Evolutionary conservation across 2,797 vertebrate species (phyloP).

Genomic region (Scolopax bukidnonensis): DNA sequence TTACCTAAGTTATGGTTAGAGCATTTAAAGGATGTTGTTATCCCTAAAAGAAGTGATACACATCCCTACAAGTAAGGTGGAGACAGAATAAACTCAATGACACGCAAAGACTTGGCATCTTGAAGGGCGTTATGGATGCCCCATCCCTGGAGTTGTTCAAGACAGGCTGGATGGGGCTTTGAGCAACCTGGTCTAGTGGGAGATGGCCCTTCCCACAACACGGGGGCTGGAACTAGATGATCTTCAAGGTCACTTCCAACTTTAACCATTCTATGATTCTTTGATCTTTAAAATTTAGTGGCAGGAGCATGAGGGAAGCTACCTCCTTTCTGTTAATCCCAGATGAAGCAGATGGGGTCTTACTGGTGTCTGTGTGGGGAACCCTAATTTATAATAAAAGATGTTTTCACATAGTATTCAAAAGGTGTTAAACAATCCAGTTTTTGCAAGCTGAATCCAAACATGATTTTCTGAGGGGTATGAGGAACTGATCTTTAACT

Average conservation of each 20-base stretch:
- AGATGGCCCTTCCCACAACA: no score
- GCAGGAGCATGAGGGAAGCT: not conserved
- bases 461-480: not conserved
- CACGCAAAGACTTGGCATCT: not conserved
- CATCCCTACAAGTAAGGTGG: not conserved
- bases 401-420: not conserved
- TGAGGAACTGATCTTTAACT: slow-evolving; percentile 4
- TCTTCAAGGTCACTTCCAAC: no score
- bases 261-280: no score
- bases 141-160: no score
- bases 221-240: no score
- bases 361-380: not conserved
- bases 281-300: not conserved
- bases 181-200: no score
- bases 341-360: not conserved
- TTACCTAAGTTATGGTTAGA: not conserved
- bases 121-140: no score
- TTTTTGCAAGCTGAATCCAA: not conserved
- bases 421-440: not conserved
- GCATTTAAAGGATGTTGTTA: not conserved
- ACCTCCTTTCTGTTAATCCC: accelerated
- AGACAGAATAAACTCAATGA: not conserved
- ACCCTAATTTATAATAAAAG: not conserved
- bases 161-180: no score
- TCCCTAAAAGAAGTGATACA: not conserved